These are phyloP conservation scores for Anoplopoma fimbria DNA, from an alignment of 2,113 vertebrate genomes.

Conservation along the genomic window DNA sequence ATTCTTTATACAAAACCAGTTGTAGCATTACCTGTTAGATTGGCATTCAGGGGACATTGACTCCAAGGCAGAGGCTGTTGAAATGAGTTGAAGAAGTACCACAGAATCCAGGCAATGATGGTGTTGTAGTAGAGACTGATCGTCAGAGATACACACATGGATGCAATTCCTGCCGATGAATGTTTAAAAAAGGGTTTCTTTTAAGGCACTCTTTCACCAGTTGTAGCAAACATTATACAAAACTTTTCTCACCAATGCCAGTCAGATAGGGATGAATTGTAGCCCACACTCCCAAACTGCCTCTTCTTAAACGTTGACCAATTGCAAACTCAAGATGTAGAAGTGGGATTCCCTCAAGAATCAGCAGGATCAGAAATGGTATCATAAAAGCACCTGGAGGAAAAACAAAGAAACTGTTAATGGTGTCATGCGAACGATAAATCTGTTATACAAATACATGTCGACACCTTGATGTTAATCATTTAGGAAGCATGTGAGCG, in stretches of 20 bases:
- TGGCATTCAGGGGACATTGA: conserved; percentile 85
- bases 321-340: conserved; percentile 94
- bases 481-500: conserved; percentile 4
- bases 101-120: conserved; percentile 89
- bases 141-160: conserved; percentile 90
- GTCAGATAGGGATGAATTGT: conserved; percentile 88
- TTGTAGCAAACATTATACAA: neutral
- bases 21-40: conserved; percentile 83
- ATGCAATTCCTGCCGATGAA: conserved; percentile 85
- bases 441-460: too few species aligned
- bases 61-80: conserved; percentile 90
- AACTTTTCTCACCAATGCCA: conserved; percentile 87
- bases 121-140: conserved; percentile 94
- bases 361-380: conserved; percentile 92
- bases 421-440: neutral
- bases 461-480: conserved; percentile 16
- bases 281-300: conserved; percentile 89
- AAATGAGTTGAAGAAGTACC: conserved; percentile 82
- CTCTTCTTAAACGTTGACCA: conserved; percentile 90
- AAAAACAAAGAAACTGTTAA: neutral
- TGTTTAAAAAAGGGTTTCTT: conserved; percentile 13
- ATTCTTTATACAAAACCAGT: neutral
- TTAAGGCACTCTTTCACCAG: neutral
- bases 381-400: conserved; percentile 94
- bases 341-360: conserved; percentile 92